Conservation (phyloP, 1,140 invertebrate species). For the Drosophila mauritiana region DNA sequence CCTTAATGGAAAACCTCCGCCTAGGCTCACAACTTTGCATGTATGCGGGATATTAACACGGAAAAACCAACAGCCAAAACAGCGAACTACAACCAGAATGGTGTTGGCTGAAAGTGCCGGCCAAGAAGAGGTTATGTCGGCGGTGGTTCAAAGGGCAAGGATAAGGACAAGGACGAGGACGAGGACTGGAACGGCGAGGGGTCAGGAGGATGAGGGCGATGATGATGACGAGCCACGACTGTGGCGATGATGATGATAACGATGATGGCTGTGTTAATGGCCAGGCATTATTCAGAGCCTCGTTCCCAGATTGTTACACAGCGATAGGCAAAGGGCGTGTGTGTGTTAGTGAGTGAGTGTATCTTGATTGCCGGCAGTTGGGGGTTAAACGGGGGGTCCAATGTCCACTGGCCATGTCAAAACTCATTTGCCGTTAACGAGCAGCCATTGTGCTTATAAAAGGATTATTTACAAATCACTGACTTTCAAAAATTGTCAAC, state of each 20-base stretch:
- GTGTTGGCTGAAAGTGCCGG: slow-evolving; percentile 74
- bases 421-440: slow-evolving; percentile 81
- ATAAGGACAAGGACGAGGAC: slow-evolving; percentile 41
- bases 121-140: slow-evolving; percentile 1
- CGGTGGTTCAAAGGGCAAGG: slow-evolving; percentile 35
- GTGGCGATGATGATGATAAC: slow-evolving; percentile 21
- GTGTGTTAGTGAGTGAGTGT: slow-evolving; percentile 13
- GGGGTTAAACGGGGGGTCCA: background rate
- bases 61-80: slow-evolving; percentile 66
- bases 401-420: slow-evolving; percentile 75
- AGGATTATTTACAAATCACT: slow-evolving; percentile 84
- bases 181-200: background rate
- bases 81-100: slow-evolving; percentile 37
- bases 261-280: slow-evolving; percentile 73
- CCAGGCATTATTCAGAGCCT: slow-evolving; percentile 79
- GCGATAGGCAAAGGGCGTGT: slow-evolving; percentile 42
- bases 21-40: slow-evolving; percentile 71
- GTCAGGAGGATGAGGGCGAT: background rate
- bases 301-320: slow-evolving; percentile 74
- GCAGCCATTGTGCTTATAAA: slow-evolving; percentile 80
- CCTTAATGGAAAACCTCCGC: slow-evolving; percentile 63
- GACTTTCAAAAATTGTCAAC: slow-evolving; percentile 83
- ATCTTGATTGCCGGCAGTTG: slow-evolving; percentile 13
- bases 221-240: slow-evolving; percentile 2
- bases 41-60: slow-evolving; percentile 78